Percentiles rank a stretch among this genome's conserved stretches.
phyloP scores from a whole-genome alignment of 2,113 vertebrate species.

The Microcebus murinus region DNA sequence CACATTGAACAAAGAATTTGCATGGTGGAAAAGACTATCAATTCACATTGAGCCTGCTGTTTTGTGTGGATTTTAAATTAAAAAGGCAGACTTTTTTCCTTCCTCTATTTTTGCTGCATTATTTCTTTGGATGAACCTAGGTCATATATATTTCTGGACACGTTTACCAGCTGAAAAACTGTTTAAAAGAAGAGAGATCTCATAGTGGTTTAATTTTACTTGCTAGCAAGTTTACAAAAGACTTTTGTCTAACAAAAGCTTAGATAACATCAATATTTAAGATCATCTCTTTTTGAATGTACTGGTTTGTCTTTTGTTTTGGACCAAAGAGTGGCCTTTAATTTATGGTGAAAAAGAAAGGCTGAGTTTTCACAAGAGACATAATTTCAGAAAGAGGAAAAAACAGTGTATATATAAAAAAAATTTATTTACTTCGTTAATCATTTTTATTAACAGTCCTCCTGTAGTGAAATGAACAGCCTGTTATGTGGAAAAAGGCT shows the following conservation, averaged over 20 bases:
- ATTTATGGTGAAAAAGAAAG: conserved; percentile 34
- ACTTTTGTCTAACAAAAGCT: not conserved
- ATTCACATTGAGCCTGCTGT: not conserved
- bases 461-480: conserved; percentile 51
- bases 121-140: not conserved
- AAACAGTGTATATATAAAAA: conserved; percentile 14
- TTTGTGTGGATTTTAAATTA: not conserved
- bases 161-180: not conserved
- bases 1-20: not conserved
- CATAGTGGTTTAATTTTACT: not conserved
- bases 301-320: not conserved
- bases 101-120: not conserved
- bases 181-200: not conserved
- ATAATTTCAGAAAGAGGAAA: conserved; percentile 47
- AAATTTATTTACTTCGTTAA: conserved; percentile 70
- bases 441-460: conserved; percentile 74
- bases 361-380: not conserved
- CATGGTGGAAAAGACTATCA: not conserved
- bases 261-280: not conserved
- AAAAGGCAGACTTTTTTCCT: not conserved
- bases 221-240: not conserved
- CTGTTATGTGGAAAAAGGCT: conserved; percentile 58
- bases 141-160: not conserved
- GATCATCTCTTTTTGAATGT: not conserved
- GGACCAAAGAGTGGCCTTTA: not conserved